These are phyloP conservation scores for Matsumyia berberina DNA, from an alignment of 2,888 invertebrate species.

Conservation along the genomic window DNA sequence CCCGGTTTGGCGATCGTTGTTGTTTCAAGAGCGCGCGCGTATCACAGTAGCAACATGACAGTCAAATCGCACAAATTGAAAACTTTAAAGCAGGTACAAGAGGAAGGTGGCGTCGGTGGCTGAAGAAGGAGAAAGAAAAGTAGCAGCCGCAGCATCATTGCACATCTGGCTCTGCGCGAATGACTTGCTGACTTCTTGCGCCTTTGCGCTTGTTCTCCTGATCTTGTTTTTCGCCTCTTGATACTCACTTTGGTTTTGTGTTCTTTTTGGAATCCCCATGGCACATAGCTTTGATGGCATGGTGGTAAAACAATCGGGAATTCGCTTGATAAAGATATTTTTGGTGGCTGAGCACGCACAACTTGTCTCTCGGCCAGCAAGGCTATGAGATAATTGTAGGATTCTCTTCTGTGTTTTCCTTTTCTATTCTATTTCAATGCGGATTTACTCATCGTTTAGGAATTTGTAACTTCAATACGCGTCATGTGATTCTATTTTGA, in stretches of 20 bases:
- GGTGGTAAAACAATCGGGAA: slow-evolving; percentile 26
- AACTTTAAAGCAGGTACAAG: slow-evolving; percentile 46
- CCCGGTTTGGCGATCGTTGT: slow-evolving; percentile 23
- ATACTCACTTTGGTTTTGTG: too few relatives aligned
- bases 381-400: slow-evolving; percentile 27
- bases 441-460: slow-evolving; percentile 28
- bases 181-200: slow-evolving; percentile 51
- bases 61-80: slow-evolving; percentile 72
- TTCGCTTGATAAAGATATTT: slow-evolving; percentile 30
- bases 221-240: slow-evolving; percentile 16
- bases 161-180: slow-evolving; percentile 62
- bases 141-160: slow-evolving; percentile 30
- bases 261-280: slow-evolving; percentile 4
- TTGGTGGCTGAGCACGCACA: slow-evolving; percentile 11
- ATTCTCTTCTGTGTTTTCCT: slow-evolving; percentile 15
- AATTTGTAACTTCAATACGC: slow-evolving; percentile 13
- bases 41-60: slow-evolving; percentile 72
- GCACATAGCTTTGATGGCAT: not conserved
- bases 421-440: slow-evolving; percentile 48
- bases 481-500: not conserved
- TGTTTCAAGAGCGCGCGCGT: slow-evolving; percentile 59
- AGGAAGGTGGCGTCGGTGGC: slow-evolving; percentile 15
- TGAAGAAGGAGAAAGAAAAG: slow-evolving; percentile 19
- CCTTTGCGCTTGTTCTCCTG: slow-evolving; percentile 35
- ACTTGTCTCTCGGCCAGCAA: slow-evolving; percentile 6